Conservation (phyloP, 2,113 vertebrate species). For the Saguinus midas region DNA sequence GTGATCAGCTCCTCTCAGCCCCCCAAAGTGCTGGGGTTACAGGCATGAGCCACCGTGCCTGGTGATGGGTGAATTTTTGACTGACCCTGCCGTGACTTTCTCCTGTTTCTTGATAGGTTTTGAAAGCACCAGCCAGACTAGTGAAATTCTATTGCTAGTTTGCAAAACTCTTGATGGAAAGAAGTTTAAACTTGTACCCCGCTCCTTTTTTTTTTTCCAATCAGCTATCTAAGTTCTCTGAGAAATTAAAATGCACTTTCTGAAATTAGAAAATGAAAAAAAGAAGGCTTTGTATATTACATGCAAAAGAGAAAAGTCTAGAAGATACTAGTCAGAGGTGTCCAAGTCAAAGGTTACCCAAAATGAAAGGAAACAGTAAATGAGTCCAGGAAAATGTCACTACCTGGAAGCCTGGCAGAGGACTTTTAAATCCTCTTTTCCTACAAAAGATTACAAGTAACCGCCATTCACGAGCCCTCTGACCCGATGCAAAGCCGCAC, state of each 20-base stretch:
- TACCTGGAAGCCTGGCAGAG: background rate
- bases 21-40: too few species aligned
- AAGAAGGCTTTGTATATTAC: background rate
- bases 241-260: conserved; percentile 4
- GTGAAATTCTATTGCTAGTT: background rate
- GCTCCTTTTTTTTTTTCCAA: background rate
- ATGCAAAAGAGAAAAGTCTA: background rate
- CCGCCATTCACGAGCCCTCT: fast-evolving
- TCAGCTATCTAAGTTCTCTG: background rate
- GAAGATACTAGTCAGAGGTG: background rate
- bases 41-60: too few species aligned
- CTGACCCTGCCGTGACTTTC: background rate
- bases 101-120: background rate
- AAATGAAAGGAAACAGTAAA: background rate
- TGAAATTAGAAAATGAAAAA: background rate
- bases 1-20: too few species aligned
- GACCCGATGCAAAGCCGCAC: background rate
- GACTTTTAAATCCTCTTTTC: background rate
- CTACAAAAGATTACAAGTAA: background rate
- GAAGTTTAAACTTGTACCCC: background rate
- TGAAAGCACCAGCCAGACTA: background rate
- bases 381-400: background rate
- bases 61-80: background rate
- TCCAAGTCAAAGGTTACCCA: background rate
- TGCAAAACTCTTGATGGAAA: background rate